phyloP scores from a whole-genome alignment of 2,797 vertebrate genomes.

The Hydrocynus forskahlii region DNA sequence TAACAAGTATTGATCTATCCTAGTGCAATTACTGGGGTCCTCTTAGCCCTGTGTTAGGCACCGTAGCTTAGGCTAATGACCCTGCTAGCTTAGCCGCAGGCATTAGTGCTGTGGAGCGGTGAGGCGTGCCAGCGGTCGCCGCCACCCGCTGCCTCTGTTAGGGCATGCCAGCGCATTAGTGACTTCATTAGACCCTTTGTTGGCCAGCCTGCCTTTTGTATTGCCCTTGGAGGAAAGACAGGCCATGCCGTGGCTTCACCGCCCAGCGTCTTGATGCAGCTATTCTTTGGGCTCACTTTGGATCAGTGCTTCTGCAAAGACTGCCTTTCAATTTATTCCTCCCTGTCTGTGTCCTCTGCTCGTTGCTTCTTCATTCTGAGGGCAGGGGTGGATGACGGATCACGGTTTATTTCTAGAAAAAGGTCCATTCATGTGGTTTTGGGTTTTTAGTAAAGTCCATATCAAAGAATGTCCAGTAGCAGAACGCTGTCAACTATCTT shows the following conservation, averaged over 20 bases:
- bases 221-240: slow-evolving; percentile 74
- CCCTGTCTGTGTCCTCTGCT: slow-evolving; percentile 19
- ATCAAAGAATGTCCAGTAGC: slow-evolving; percentile 9
- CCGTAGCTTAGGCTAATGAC: slow-evolving; percentile 72
- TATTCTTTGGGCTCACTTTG: slow-evolving; percentile 68
- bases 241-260: slow-evolving; percentile 42
- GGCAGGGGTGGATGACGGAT: background rate
- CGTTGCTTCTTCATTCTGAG: slow-evolving; percentile 18
- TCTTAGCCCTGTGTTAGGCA: slow-evolving; percentile 60
- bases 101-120: slow-evolving; percentile 68
- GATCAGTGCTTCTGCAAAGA: slow-evolving; percentile 61
- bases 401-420: slow-evolving; percentile 18
- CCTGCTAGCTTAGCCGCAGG: slow-evolving; percentile 61
- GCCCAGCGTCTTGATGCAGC: slow-evolving; percentile 67
- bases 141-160: slow-evolving; percentile 72
- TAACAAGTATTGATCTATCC: slow-evolving; percentile 70
- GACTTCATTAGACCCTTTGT: slow-evolving; percentile 82
- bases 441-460: slow-evolving; percentile 12
- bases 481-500: slow-evolving; percentile 15
- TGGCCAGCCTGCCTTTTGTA: slow-evolving; percentile 72
- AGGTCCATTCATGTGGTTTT: slow-evolving; percentile 15
- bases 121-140: slow-evolving; percentile 71
- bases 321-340: slow-evolving; percentile 51
- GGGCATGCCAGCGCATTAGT: slow-evolving; percentile 78
- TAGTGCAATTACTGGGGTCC: slow-evolving; percentile 63